These are phyloP conservation scores for Tautogolabrus adspersus DNA, from an alignment of 2,113 vertebrate species.

Conservation along the genomic window DNA sequence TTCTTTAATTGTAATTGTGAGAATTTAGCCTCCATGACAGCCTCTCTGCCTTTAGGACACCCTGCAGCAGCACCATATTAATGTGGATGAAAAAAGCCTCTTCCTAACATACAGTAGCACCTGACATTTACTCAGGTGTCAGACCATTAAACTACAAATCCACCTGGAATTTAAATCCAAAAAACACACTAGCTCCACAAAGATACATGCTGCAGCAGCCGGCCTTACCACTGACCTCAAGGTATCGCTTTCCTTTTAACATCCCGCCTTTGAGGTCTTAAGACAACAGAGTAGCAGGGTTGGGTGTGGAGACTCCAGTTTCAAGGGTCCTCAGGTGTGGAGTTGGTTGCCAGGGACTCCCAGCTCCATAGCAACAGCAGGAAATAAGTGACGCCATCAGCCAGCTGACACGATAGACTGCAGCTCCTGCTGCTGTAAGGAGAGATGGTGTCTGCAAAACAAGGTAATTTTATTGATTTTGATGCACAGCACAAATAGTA, in stretches of 20 bases:
- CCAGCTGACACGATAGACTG: constrained; percentile 4
- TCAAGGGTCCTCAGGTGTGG: constrained; percentile 55
- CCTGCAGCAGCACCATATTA: neutral
- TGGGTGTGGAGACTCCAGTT: constrained; percentile 59
- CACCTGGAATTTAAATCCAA: constrained; percentile 17
- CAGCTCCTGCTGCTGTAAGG: neutral
- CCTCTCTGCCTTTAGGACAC: neutral
- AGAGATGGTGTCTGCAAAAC: constrained; percentile 64
- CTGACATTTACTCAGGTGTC: neutral
- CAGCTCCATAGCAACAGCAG: constrained; percentile 51
- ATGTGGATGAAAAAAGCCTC: no score
- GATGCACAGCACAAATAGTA: fast-evolving
- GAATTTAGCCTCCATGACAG: neutral
- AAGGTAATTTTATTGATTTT: constrained; percentile 36
- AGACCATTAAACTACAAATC: neutral
- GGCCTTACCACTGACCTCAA: constrained; percentile 2
- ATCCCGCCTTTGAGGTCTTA: constrained; percentile 15
- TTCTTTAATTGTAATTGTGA: neutral
- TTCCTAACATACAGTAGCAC: neutral
- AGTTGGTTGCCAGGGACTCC: constrained; percentile 65
- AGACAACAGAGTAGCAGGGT: neutral
- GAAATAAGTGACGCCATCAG: constrained; percentile 34
- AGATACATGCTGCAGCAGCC: constrained; percentile 7
- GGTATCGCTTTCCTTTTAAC: constrained; percentile 41
- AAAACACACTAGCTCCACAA: constrained; percentile 10